Evolutionary conservation across 2,888 invertebrate genomes (phyloP).

Genomic region (Tachina fera): DNA sequence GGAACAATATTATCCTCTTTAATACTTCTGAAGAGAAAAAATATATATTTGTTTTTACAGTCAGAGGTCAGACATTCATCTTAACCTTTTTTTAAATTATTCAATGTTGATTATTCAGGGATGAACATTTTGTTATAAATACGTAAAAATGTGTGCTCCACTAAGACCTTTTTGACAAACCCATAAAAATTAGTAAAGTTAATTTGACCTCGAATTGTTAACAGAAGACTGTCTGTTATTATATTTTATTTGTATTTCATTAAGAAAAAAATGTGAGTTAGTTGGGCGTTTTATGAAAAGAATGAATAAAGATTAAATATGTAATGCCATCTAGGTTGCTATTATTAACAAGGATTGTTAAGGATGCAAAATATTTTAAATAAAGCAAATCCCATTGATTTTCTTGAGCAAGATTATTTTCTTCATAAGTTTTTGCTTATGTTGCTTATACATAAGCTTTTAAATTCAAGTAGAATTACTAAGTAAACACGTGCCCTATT

Average conservation of each 20-base stretch:
- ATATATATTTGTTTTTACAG: too few relatives aligned
- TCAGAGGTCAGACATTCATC: not conserved
- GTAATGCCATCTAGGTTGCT: not conserved
- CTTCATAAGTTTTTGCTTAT: too few relatives aligned
- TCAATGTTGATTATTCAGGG: not conserved
- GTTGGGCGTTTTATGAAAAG: not conserved
- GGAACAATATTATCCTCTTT: too few relatives aligned
- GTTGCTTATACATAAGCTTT: too few relatives aligned
- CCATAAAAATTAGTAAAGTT: not conserved
- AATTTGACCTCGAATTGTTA: not conserved
- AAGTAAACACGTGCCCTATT: not conserved
- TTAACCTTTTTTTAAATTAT: not conserved
- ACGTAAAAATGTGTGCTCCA: not conserved
- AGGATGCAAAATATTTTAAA: not conserved
- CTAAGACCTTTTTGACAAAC: not conserved
- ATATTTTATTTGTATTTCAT: slow-evolving; percentile 13
- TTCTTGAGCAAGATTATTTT: not conserved
- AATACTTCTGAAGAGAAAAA: too few relatives aligned
- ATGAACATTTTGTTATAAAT: not conserved
- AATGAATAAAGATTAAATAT: not conserved
- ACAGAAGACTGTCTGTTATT: slow-evolving; percentile 2
- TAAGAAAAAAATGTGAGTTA: slow-evolving; percentile 2
- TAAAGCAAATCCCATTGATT: not conserved
- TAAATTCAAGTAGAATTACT: not conserved
- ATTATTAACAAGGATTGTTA: not conserved